These are phyloP conservation scores for Zaprionus tsacasi DNA, from an alignment of 1,140 invertebrate species.

Conservation along the genomic window DNA sequence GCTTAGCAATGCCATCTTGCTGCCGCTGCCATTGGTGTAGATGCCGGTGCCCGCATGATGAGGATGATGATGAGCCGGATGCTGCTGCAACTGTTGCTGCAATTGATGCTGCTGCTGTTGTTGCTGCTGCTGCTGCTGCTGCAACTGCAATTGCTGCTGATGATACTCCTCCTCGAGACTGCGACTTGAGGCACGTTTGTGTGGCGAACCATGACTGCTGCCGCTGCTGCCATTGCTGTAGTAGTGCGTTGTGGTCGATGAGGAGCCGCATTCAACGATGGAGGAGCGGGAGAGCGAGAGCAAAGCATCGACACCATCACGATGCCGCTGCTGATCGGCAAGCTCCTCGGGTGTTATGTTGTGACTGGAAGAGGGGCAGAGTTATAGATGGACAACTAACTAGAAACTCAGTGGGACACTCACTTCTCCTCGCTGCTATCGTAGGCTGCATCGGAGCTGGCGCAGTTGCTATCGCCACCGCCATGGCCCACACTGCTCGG, in stretches of 20 bases:
- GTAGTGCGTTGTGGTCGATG: conserved; percentile 59
- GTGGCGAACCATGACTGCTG: conserved; percentile 75
- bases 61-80: conserved; percentile 16
- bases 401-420: conserved; percentile 15
- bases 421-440: conserved; percentile 86
- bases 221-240: conserved; percentile 71
- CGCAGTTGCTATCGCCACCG: conserved; percentile 74
- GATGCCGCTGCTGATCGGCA: conserved; percentile 90
- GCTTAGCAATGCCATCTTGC: conserved; percentile 76
- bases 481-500: conserved; percentile 37
- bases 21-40: conserved; percentile 67
- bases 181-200: conserved; percentile 77
- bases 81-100: conserved; percentile 28
- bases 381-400: background rate
- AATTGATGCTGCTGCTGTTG: conserved; percentile 31
- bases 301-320: conserved; percentile 91
- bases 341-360: conserved; percentile 85
- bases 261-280: conserved; percentile 71
- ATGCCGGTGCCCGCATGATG: conserved; percentile 32
- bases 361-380: conserved; percentile 39
- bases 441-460: conserved; percentile 85
- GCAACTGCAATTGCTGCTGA: conserved; percentile 26
- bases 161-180: conserved; percentile 72
- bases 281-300: conserved; percentile 84
- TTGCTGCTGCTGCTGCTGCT: conserved; percentile 39